Conservation (phyloP, 1,140 invertebrate species). For the Bombus confusus region DNA sequence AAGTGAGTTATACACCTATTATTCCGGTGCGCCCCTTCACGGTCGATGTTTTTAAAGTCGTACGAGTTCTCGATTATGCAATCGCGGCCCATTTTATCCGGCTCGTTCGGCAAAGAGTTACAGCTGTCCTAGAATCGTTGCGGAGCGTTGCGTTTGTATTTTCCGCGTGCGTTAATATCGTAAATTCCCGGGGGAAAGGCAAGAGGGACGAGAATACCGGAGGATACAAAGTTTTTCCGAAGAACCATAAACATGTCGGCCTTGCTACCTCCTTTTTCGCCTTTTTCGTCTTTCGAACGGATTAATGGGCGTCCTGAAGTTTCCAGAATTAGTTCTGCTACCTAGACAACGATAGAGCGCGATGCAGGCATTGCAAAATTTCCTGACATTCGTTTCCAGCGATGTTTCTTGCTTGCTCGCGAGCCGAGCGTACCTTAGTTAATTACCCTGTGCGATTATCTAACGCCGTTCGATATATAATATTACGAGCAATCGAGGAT, state of each 20-base stretch:
- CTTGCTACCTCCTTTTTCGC: neutral
- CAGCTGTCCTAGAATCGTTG: neutral
- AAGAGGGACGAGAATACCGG: neutral
- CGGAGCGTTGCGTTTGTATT: constrained; percentile 12
- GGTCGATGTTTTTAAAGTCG: constrained; percentile 10
- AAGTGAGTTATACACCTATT: constrained; percentile 37
- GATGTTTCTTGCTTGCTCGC: neutral
- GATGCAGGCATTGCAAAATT: constrained; percentile 35
- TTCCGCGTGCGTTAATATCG: constrained; percentile 42
- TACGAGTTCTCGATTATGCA: constrained; percentile 32
- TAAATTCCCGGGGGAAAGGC: constrained; percentile 9
- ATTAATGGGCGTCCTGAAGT: constrained; percentile 26
- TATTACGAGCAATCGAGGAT: neutral
- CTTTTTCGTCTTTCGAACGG: neutral
- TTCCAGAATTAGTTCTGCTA: constrained; percentile 53
- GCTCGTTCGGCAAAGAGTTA: neutral
- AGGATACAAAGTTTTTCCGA: constrained; percentile 19
- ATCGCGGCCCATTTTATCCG: neutral
- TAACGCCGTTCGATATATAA: neutral
- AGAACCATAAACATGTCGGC: constrained; percentile 30
- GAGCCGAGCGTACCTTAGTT: neutral
- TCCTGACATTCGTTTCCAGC: constrained; percentile 25
- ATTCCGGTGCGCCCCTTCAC: neutral
- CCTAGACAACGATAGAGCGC: neutral
- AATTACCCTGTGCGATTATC: neutral